Evolutionary conservation across 2,888 invertebrate species (phyloP).

Genomic region (Cheilosia vulpina): DNA sequence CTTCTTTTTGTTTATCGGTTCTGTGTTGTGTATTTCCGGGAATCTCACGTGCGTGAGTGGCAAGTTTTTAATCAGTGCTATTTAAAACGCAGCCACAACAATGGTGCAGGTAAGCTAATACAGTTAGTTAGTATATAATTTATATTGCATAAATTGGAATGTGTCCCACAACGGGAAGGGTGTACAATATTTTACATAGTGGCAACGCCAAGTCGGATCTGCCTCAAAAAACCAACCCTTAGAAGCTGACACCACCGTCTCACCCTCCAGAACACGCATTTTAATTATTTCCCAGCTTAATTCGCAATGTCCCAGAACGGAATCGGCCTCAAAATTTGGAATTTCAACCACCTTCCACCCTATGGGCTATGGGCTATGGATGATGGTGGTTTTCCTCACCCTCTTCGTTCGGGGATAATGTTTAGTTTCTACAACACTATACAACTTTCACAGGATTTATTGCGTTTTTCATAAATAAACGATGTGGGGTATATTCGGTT

Average conservation of each 20-base stretch:
- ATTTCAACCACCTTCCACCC: constrained; percentile 34
- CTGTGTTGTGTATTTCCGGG: constrained; percentile 8
- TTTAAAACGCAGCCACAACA: constrained; percentile 15
- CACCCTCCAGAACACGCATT: constrained; percentile 52
- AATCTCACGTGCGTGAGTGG: constrained; percentile 35
- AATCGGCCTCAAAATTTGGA: constrained; percentile 66
- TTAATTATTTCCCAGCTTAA: constrained; percentile 58
- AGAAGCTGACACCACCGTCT: constrained; percentile 47
- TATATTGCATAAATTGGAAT: constrained; percentile 1
- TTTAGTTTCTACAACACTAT: constrained; percentile 62
- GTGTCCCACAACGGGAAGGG: background rate
- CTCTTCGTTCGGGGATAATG: constrained; percentile 42
- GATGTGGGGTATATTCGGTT: constrained; percentile 28
- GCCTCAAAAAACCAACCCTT: constrained; percentile 53
- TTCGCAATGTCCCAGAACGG: constrained; percentile 72
- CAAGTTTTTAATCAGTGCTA: constrained; percentile 32
- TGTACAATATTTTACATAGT: constrained; percentile 17
- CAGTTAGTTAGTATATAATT: background rate
- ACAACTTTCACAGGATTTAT: constrained; percentile 70
- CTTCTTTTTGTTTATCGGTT: constrained; percentile 21
- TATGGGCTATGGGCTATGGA: constrained; percentile 10
- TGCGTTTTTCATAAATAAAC: constrained; percentile 71
- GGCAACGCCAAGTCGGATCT: constrained; percentile 26
- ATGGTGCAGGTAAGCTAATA: constrained; percentile 70
- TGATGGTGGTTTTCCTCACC: constrained; percentile 29